Evolutionary conservation across 2,888 invertebrate species (phyloP), one percentile per base, ranked within the genome.

Genomic region (Scaptomyza reducta): DNA sequence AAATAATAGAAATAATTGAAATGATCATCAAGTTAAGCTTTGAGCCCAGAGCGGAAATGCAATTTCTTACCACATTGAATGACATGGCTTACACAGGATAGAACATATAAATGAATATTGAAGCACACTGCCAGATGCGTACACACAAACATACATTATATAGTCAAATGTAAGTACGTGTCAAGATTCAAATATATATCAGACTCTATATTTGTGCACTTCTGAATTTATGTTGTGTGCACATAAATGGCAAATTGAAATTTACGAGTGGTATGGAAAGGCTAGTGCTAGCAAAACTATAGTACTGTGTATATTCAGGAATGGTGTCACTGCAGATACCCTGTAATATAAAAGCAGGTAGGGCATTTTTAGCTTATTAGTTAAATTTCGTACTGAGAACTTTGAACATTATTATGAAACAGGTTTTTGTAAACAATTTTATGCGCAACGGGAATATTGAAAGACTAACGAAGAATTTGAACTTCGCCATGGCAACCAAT

Each of bases 211-310:
- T 45, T 35, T 59, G 51, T 47, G 45, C 38, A 47, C 18, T 46
- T 38, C 49, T 53, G 35, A 49, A 41, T 49, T 68, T 59, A 53
- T 49, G 44, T 42, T 49, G 51, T 64, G 59, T 70, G 71, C 63
- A 66, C 55, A 79, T 46, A 61, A 40, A 59, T 70, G 73, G 70
- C 70, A 73, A 86, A 87, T 86, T 70, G 70, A 76, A 72, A 85
- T 84, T 84, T 77, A 81, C 72, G 82, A 87, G 66, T 72, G 68
- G n/a, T 41, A 31, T 49, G 51, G 55, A 56, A 40, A 51, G 53
- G 41, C 46, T 61, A 67, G 42, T n/a, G 22, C 40, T 42, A 35
- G 41, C 33, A 65, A 63, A 62, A 44, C 14, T 14, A 25, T 11
- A 31, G 29, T 18, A 27, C 25, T 14, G 0, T 40, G 25, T 27